Percentiles rank a stretch among this genome's conserved stretches.
phyloP scores from a whole-genome alignment of 2,797 vertebrate species.

The Carcharodon carcharias region DNA sequence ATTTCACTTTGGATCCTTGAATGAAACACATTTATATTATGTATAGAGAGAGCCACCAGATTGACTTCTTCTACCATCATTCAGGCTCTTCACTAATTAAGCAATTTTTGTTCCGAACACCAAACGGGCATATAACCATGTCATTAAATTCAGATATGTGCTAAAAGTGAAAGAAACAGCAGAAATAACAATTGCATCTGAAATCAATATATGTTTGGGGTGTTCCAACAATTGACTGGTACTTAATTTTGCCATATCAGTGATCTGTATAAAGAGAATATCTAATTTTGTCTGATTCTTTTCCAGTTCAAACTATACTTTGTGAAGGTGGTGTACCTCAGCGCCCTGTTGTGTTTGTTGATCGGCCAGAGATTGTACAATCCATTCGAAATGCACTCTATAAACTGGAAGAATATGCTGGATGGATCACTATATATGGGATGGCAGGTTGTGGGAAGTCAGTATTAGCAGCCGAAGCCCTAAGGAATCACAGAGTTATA shows the following conservation, averaged over 20 bases:
- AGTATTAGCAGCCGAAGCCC: slow-evolving; percentile 84
- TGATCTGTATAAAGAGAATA: neutral
- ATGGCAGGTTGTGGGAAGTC: slow-evolving; percentile 98
- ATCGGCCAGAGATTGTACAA: slow-evolving; percentile 67
- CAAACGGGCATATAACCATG: neutral
- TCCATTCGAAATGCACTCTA: slow-evolving; percentile 70
- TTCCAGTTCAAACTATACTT: slow-evolving; percentile 65
- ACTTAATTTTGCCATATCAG: neutral
- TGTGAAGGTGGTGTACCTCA: slow-evolving; percentile 91
- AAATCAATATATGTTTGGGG: neutral
- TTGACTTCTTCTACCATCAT: neutral
- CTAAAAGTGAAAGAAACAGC: neutral
- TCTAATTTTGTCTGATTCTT: slow-evolving; percentile 20
- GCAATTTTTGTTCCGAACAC: neutral
- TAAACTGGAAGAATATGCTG: slow-evolving; percentile 62
- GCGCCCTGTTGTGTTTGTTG: slow-evolving; percentile 87
- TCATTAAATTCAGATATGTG: neutral
- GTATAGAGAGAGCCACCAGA: neutral
- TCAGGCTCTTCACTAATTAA: neutral
- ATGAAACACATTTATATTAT: neutral
- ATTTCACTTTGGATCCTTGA: neutral
- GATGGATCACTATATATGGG: slow-evolving; percentile 89
- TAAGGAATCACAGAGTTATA: slow-evolving; percentile 72
- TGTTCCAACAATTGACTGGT: neutral
- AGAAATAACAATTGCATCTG: neutral